phyloP scores from a whole-genome alignment of 2,888 invertebrate species.

The Itoplectis maculator region DNA sequence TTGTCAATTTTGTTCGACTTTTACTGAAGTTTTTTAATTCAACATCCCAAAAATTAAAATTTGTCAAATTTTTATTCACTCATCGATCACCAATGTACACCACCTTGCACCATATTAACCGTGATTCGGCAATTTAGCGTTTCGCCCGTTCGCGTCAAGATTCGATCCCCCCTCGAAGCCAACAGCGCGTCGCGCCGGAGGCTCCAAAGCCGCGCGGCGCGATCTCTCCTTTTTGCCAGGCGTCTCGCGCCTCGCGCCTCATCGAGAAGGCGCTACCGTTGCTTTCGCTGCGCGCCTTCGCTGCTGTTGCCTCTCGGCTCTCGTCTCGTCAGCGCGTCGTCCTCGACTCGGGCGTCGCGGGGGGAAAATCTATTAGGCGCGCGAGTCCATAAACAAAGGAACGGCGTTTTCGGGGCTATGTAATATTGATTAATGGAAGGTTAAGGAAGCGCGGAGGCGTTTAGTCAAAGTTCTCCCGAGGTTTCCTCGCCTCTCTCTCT shows the following conservation, averaged over 20 bases:
- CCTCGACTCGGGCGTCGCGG: constrained; percentile 41
- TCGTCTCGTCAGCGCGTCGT: constrained; percentile 46
- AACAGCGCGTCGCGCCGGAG: constrained; percentile 40
- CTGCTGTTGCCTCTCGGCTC: constrained; percentile 45
- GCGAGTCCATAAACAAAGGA: constrained; percentile 84
- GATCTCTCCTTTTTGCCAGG: constrained; percentile 64
- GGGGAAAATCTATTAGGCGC: constrained; percentile 83
- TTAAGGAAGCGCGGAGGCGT: constrained; percentile 84
- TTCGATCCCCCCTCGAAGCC: constrained; percentile 35
- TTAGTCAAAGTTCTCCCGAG: constrained; percentile 84
- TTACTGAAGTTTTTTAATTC: too few species aligned
- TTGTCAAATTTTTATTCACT: not conserved
- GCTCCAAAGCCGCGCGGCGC: constrained; percentile 55
- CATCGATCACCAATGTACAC: not conserved
- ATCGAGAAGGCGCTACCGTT: constrained; percentile 36
- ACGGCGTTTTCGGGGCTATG: constrained; percentile 83
- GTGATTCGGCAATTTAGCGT: constrained; percentile 42
- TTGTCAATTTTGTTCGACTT: not conserved
- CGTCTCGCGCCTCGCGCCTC: constrained; percentile 31
- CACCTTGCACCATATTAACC: not conserved
- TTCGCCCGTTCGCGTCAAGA: constrained; percentile 53
- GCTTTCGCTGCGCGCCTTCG: not conserved
- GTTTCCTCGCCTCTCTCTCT: constrained; percentile 69
- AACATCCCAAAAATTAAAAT: not conserved
- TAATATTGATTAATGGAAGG: constrained; percentile 85